Evolutionary conservation across 2,888 invertebrate species (phyloP).

Genomic region (Pediacus dermestoides): DNA sequence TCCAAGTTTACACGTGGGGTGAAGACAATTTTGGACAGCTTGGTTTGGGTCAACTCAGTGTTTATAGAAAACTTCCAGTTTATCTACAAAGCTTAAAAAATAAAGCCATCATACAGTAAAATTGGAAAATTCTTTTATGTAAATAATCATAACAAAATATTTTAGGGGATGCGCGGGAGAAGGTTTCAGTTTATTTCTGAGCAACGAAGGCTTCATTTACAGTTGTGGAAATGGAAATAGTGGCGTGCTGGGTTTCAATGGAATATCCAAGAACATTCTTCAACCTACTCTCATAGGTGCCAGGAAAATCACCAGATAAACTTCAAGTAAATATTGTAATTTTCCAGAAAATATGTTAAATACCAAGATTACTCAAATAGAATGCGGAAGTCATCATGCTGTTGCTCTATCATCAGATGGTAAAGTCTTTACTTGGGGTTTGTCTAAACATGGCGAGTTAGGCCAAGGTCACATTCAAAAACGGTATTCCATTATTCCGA

Average conservation of each 20-base stretch:
- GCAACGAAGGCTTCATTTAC: constrained; percentile 64
- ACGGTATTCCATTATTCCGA: constrained; percentile 37
- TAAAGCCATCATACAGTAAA: too few species aligned
- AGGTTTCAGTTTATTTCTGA: constrained; percentile 64
- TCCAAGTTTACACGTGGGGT: constrained; percentile 67
- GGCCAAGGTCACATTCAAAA: constrained; percentile 56
- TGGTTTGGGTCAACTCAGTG: constrained; percentile 54
- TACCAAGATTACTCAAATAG: constrained; percentile 58
- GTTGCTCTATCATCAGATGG: constrained; percentile 60
- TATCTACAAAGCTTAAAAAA: constrained; percentile 59
- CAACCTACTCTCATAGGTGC: constrained; percentile 58
- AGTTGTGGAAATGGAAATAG: constrained; percentile 64
- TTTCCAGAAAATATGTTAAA: constrained; percentile 51
- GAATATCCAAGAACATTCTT: constrained; percentile 54
- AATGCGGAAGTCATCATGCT: constrained; percentile 62
- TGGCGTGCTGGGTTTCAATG: constrained; percentile 65
- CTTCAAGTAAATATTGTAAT: too few species aligned
- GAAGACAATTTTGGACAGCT: constrained; percentile 64
- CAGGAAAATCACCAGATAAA: constrained; percentile 10
- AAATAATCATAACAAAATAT: constrained; percentile 18
- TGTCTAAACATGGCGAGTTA: constrained; percentile 59
- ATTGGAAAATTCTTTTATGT: constrained; percentile 58
- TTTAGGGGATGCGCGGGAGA: constrained; percentile 60
- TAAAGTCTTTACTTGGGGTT: constrained; percentile 65
- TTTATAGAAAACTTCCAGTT: constrained; percentile 56